Evolutionary conservation across 2,888 invertebrate species (phyloP).

Genomic region (Pollenia griseotomentosa): DNA sequence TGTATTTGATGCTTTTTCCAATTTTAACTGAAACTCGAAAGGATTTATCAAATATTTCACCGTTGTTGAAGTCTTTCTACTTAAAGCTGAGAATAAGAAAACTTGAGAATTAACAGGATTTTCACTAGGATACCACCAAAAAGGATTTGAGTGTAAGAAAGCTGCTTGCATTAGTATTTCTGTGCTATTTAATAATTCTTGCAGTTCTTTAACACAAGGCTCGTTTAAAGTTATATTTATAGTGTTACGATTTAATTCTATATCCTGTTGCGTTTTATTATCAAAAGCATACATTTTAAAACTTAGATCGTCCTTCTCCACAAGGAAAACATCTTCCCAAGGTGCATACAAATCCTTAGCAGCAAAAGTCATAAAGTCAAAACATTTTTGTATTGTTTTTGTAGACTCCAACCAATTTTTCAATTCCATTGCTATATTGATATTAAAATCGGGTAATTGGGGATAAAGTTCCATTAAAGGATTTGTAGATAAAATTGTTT

Average conservation of each 20-base stretch:
- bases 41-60: conserved; percentile 11
- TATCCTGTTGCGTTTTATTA: background rate
- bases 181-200: background rate
- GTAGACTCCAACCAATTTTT: conserved; percentile 71
- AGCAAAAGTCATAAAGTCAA: conserved; percentile 38
- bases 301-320: conserved; percentile 24
- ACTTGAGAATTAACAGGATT: conserved; percentile 68
- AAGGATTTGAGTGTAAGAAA: conserved; percentile 72
- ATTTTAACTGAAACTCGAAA: conserved; percentile 67
- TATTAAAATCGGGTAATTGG: conserved; percentile 73
- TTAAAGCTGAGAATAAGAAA: conserved; percentile 72
- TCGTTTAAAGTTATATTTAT: conserved; percentile 34
- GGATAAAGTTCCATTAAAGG: conserved; percentile 73
- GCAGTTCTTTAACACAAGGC: conserved; percentile 50
- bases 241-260: conserved; percentile 10
- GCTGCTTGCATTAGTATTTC: conserved; percentile 62
- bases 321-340: conserved; percentile 38
- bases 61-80: conserved; percentile 25
- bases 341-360: conserved; percentile 66
- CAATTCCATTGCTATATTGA: conserved; percentile 16
- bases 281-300: conserved; percentile 65
- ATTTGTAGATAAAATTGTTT: conserved; percentile 25
- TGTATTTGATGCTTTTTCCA: background rate
- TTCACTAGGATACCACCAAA: conserved; percentile 79
- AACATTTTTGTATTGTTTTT: conserved; percentile 53